Conservation (phyloP, 2,797 vertebrate species). For the Chaetophractus vellerosus region DNA sequence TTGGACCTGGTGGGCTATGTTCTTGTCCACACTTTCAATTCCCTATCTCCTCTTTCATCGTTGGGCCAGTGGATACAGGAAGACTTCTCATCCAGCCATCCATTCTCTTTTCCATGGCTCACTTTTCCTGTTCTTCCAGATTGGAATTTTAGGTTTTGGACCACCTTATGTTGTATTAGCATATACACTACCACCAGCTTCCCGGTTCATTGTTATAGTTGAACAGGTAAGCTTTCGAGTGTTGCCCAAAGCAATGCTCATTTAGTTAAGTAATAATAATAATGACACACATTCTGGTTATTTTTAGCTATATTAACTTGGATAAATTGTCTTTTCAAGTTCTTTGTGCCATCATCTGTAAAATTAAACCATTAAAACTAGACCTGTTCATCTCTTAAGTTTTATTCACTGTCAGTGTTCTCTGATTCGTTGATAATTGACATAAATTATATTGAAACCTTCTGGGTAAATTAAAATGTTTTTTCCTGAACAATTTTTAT, state of each 20-base stretch:
- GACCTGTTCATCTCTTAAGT: constrained; percentile 19
- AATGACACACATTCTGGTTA: background rate
- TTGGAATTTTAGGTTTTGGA: constrained; percentile 92
- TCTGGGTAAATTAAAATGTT: background rate
- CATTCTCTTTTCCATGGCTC: constrained; percentile 90
- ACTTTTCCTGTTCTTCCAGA: constrained; percentile 93
- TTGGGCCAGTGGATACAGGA: constrained; percentile 93
- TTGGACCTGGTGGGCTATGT: constrained; percentile 96
- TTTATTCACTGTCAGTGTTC: background rate
- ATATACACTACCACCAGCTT: constrained; percentile 95
- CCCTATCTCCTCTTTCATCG: constrained; percentile 93
- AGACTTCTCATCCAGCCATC: constrained; percentile 88
- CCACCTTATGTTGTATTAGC: constrained; percentile 93
- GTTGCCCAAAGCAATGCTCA: background rate
- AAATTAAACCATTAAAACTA: constrained; percentile 62
- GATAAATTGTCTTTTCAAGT: constrained; percentile 19
- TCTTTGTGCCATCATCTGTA: background rate
- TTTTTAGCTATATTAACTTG: constrained; percentile 44
- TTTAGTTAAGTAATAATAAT: background rate
- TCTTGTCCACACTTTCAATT: constrained; percentile 92
- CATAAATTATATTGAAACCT: constrained; percentile 52
- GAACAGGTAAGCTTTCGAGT: constrained; percentile 93
- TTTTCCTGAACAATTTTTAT: background rate
- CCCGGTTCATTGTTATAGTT: constrained; percentile 94
- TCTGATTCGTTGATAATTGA: constrained; percentile 2